Evolutionary conservation across 2,888 invertebrate species (phyloP), one percentile per base, ranked within the genome.

Genomic region (Ophioninae sp.): DNA sequence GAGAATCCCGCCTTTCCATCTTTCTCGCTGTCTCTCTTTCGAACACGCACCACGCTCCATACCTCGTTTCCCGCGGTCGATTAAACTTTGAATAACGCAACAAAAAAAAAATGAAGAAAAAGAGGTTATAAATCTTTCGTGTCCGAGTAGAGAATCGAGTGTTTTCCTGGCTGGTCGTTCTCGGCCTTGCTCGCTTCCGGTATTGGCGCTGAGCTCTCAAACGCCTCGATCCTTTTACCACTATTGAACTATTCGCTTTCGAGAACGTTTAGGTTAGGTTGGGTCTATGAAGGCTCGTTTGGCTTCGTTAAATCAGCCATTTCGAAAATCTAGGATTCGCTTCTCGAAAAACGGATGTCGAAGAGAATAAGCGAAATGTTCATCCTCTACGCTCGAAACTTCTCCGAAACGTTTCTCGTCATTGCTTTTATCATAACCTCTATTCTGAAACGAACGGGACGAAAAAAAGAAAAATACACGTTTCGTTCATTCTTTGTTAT

Each of bases 161-260:
- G 17, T 51, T 51, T 51, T 17, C 51, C 51, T 51, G 51, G 0
- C 51, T 51, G 6, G 51, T 17, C 10, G 51, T 51, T 51, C 51
- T 17, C 6, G 51, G 51, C 51, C 51, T 51, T 51, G 20, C 20
- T n/a, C 20, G 37, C 39, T 85, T 51, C 51, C 51, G 51, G 51
- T 51, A 51, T 10, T 51, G 51, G 17, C 13, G 51, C 51, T 51
- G 51, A 51, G 51, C 51, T 51, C 51, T 51, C 3, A 30, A 30
- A 17, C 51, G 17, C 17, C 51, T 17, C 3, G 13, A 51, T 51
- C 51, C 17, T 51, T 51, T 51, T 13, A 6, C 17, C 51, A 13
- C 51, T 17, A 51, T 51, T 17, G 13, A 51, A 13, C 30, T 30
- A 30, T 17, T 51, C 17, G 41, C 41, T 41, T 41, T 41, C 30